phyloP scores from a whole-genome alignment of 2,888 invertebrate genomes.

The Platycheirus rosarum region DNA sequence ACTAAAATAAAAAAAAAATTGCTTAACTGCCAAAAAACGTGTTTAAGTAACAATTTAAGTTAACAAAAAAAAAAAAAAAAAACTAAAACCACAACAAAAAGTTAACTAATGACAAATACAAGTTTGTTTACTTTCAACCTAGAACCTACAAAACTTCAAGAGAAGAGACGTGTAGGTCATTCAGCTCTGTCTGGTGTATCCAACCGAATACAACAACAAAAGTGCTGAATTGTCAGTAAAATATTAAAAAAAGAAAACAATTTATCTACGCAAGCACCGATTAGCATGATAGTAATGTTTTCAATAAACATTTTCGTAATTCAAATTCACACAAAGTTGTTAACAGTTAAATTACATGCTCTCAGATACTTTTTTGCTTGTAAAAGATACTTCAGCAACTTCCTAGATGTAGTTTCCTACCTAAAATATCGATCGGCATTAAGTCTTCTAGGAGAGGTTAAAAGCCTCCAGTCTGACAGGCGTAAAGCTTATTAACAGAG shows the following conservation, averaged over 20 bases:
- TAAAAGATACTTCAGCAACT: not conserved
- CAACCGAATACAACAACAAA: conserved; percentile 26
- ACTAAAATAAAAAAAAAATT: conserved; percentile 13
- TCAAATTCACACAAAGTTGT: conserved; percentile 61
- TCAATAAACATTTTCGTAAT: conserved; percentile 58
- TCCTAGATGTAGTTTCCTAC: no score
- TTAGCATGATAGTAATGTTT: conserved; percentile 63
- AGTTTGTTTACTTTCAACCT: conserved; percentile 49
- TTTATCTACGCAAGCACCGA: conserved; percentile 33
- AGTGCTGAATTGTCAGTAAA: conserved; percentile 41
- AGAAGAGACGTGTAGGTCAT: conserved; percentile 55
- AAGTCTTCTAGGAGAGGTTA: not conserved
- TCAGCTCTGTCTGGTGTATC: conserved; percentile 44
- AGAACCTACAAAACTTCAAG: conserved; percentile 40
- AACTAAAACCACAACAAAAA: conserved; percentile 4
- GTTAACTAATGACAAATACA: conserved; percentile 35
- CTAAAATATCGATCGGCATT: no score
- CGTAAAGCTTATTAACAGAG: conserved; percentile 24
- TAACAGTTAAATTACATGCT: conserved; percentile 47
- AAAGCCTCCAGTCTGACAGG: conserved; percentile 6
- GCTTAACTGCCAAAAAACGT: conserved; percentile 21
- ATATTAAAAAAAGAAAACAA: conserved; percentile 4
- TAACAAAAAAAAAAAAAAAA: conserved; percentile 20
- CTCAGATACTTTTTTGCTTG: conserved; percentile 33
- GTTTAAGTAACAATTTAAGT: no score